A percentile compares a stretch with the other conserved stretches of the same genome.
These are phyloP conservation scores for Amazona ochrocephala DNA, from an alignment of 2,797 vertebrate species.

Conservation along the genomic window DNA sequence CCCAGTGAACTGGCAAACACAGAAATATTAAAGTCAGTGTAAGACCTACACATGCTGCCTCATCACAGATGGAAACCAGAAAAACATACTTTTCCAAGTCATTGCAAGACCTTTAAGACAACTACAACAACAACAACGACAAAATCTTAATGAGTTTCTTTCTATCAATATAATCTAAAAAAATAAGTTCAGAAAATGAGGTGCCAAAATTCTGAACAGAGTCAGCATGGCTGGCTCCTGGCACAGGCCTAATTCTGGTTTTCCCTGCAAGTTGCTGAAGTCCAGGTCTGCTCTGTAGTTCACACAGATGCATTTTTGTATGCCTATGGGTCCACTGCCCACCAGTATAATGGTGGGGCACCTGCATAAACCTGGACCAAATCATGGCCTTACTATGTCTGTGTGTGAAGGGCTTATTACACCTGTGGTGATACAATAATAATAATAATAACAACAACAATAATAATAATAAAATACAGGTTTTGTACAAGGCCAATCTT, in stretches of 20 bases:
- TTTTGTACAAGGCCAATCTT: not conserved
- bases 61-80: not conserved
- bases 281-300: rapidly evolving
- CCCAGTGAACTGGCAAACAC: not conserved
- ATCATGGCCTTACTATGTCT: not conserved
- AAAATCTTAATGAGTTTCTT: not conserved
- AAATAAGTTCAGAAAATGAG: not conserved
- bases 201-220: not conserved
- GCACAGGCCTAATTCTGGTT: not conserved
- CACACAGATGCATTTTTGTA: not conserved
- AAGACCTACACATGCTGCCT: not conserved
- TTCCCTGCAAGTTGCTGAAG: not conserved
- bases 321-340: not conserved
- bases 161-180: not conserved
- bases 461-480: not conserved
- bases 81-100: not conserved
- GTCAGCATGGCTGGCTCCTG: not conserved
- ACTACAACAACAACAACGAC: not conserved
- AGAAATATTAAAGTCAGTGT: not conserved
- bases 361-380: not conserved
- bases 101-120: not conserved
- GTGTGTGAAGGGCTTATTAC: not conserved
- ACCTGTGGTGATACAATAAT: not conserved
- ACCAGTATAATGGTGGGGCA: not conserved
- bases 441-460: not conserved